These are phyloP conservation scores for Corythornis cristatus DNA, from an alignment of 2,113 vertebrate genomes.

Conservation along the genomic window DNA sequence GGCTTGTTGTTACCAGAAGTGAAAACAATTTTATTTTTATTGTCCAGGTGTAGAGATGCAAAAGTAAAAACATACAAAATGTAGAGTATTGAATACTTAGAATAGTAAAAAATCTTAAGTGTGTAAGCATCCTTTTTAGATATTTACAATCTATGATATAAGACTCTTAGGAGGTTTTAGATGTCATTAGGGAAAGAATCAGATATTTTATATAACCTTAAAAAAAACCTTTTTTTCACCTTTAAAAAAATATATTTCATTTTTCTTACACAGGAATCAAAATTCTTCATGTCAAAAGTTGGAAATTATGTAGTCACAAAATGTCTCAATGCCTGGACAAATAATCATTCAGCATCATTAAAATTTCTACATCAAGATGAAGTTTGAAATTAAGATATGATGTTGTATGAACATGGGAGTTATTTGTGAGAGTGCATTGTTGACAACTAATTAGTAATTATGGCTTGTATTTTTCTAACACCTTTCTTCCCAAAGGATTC, in stretches of 20 bases:
- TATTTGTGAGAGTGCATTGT: slow-evolving; percentile 34
- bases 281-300: not conserved
- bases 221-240: fast-evolving
- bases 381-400: slow-evolving; percentile 21
- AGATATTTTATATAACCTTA: not conserved
- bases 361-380: slow-evolving; percentile 16
- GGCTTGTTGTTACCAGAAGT: not conserved
- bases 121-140: not conserved
- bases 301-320: not conserved
- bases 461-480: slow-evolving; percentile 42
- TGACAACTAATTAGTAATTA: slow-evolving; percentile 33
- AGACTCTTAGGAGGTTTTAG: not conserved
- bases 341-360: not conserved
- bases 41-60: not conserved
- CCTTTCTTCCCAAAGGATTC: slow-evolving; percentile 51
- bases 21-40: not conserved
- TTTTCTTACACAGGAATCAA: not conserved
- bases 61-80: not conserved
- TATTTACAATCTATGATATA: not conserved
- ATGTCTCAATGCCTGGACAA: not conserved
- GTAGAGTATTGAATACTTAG: not conserved
- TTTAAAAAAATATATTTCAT: not conserved
- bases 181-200: not conserved
- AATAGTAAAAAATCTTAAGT: not conserved
- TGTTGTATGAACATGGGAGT: not conserved